phyloP scores from a whole-genome alignment of 2,113 vertebrate genomes.

The Cyanoderma ruficeps region DNA sequence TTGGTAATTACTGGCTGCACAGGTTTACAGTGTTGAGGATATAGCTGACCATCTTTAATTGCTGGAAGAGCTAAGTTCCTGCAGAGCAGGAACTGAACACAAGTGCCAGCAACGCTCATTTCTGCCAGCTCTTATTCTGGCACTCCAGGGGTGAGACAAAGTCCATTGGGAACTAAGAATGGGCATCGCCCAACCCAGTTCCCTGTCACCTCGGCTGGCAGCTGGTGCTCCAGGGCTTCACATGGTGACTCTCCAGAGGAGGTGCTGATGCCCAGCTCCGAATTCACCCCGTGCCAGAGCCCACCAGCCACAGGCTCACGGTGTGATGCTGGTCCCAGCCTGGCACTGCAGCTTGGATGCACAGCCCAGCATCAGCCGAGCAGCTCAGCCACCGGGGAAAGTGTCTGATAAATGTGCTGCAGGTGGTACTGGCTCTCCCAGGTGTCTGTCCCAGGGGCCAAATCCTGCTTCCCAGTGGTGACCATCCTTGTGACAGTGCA shows the following conservation, averaged over 20 bases:
- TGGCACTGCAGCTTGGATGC: too few species aligned
- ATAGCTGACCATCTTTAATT: background rate
- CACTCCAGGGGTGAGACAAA: background rate
- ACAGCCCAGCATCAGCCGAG: too few species aligned
- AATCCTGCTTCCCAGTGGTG: accelerated
- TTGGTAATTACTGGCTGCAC: background rate
- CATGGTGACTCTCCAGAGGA: background rate
- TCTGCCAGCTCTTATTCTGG: background rate
- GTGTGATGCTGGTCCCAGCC: background rate
- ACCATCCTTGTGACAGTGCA: accelerated
- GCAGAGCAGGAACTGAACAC: background rate
- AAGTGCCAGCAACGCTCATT: background rate
- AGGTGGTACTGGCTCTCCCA: accelerated
- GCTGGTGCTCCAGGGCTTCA: background rate
- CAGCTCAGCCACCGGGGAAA: accelerated
- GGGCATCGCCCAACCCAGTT: accelerated
- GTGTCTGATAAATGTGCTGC: accelerated
- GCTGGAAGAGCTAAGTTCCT: background rate
- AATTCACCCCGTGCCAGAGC: accelerated
- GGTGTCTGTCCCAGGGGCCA: accelerated
- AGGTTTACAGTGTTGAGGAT: background rate
- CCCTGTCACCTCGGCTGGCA: background rate
- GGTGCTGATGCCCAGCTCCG: accelerated
- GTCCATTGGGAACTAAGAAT: accelerated
- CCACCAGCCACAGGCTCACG: accelerated